Base-by-base conservation (phyloP, 1,140 invertebrate genomes). In the Bombus pascuorum region DNA sequence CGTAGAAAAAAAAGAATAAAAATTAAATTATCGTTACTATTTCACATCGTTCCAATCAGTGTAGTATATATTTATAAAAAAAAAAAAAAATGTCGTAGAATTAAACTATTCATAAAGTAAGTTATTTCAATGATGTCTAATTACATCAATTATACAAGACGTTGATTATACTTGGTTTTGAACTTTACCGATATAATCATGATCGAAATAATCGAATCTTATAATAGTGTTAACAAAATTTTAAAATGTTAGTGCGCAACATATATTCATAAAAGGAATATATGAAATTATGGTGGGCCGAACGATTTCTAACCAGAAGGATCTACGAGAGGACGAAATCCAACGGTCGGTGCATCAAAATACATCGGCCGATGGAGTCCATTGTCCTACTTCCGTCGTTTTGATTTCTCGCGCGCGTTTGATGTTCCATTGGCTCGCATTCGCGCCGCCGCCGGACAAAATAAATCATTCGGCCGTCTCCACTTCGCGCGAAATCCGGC, bases 371-470 rank as follows among this genome's bases (percentile, higher is more conserved):
- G 47, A 75, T 47, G 66, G 81, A 89, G 80, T 86, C 86, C 85
- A 90, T 90, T 89, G 88, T 90, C 70, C 85, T 73, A 84, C 81
- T 89, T 86, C 87, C 88, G 87, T 83, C 87, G 65, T 78, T 83
- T 89, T 85, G 86, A 89, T 89, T 84, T 88, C 81, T 81, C 77
- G 73, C 85, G 76, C 82, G 72, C 75, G 81, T 89, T 89, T 89
- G 89, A 90, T 82, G 89, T 89, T 84, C 85, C 81, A 83, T 84
- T 87, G 85, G 79, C 57, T 71, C 85, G 39, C 25, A 81, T 83
- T 77, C 87, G 76, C 62, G 75, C 68, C 13, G 75, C 72, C 25
- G 28, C 37, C 73, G 87, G 87, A 83, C 81, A 74, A 89, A 90
- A 86, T 90, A 87, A 89, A 90, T 90, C 89, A 87, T 79, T 84